Percentiles rank a stretch among this genome's conserved stretches.
Evolutionary conservation across 1,140 invertebrate genomes (phyloP).

Genomic region (Leptestheria dahalacensis): DNA sequence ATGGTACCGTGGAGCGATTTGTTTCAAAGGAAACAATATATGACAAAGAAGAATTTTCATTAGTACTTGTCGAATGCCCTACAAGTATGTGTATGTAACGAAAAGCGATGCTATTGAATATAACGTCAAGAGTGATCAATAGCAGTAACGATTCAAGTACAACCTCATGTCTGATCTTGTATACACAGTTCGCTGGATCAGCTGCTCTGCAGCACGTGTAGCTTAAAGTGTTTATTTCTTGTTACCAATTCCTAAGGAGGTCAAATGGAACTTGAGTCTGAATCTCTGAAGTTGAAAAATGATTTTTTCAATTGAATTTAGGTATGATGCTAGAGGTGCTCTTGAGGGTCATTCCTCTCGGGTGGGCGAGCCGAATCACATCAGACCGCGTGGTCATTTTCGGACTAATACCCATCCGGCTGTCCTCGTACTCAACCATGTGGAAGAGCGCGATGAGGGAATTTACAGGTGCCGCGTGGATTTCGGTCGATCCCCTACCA

Average conservation of each 20-base stretch:
- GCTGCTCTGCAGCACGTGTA: too few relatives aligned
- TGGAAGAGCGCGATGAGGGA: slow-evolving; percentile 45
- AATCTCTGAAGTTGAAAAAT: neutral
- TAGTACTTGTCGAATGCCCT: too few relatives aligned
- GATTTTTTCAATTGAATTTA: neutral
- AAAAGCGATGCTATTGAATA: too few relatives aligned
- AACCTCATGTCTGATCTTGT: too few relatives aligned
- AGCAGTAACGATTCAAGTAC: too few relatives aligned
- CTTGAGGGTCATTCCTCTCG: slow-evolving; percentile 4
- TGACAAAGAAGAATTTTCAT: too few relatives aligned
- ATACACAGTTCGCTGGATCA: too few relatives aligned
- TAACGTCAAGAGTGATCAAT: too few relatives aligned
- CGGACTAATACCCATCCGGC: slow-evolving; percentile 6
- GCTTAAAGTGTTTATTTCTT: too few relatives aligned
- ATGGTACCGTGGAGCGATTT: too few relatives aligned
- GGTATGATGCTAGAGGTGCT: slow-evolving; percentile 9
- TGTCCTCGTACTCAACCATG: slow-evolving; percentile 8
- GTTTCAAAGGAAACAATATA: too few relatives aligned
- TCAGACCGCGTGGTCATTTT: slow-evolving; percentile 12
- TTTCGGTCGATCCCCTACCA: slow-evolving; percentile 61
- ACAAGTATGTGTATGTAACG: too few relatives aligned
- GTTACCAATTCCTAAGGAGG: neutral
- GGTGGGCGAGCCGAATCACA: neutral
- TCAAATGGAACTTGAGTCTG: neutral
- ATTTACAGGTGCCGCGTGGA: slow-evolving; percentile 56